These are phyloP conservation scores for Dasypolia templi DNA, from an alignment of 2,888 invertebrate genomes.

Conservation along the genomic window DNA sequence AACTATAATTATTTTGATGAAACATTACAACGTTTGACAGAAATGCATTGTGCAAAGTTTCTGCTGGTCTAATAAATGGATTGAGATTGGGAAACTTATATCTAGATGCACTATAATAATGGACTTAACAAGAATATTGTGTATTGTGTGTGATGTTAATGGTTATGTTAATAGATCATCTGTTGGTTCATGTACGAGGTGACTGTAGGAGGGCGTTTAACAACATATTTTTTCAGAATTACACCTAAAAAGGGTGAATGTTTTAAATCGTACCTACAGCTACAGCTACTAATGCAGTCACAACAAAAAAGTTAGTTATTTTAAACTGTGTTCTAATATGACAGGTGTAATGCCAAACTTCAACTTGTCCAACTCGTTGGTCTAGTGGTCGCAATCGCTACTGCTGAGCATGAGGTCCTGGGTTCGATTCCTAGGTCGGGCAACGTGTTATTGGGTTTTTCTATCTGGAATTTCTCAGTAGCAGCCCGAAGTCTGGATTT, in stretches of 20 bases:
- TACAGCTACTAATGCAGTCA: no score
- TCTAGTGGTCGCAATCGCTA: no score
- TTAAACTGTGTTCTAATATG: no score
- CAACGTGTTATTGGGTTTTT: no score
- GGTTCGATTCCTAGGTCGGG: no score
- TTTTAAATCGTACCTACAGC: no score
- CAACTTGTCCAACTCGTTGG: no score
- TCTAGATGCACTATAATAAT: slow-evolving; percentile 13
- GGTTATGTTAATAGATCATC: background rate
- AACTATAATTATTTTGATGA: slow-evolving; percentile 59
- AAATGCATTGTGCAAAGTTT: slow-evolving; percentile 56
- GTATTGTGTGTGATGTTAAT: background rate
- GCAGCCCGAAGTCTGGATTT: no score
- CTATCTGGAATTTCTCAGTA: no score
- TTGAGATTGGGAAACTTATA: slow-evolving; percentile 33
- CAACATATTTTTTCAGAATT: background rate
- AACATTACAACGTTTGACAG: slow-evolving; percentile 42
- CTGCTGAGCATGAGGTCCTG: no score
- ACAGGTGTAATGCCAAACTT: no score
- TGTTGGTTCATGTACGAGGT: background rate
- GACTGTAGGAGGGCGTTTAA: background rate
- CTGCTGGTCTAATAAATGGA: slow-evolving; percentile 41
- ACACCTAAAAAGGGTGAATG: background rate
- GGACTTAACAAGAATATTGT: slow-evolving; percentile 8
- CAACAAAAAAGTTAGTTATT: no score